A percentile compares a stretch with the other conserved stretches of the same genome.
Conservation (phyloP, 2,113 vertebrate species). For the Anarrhichthys ocellatus region DNA sequence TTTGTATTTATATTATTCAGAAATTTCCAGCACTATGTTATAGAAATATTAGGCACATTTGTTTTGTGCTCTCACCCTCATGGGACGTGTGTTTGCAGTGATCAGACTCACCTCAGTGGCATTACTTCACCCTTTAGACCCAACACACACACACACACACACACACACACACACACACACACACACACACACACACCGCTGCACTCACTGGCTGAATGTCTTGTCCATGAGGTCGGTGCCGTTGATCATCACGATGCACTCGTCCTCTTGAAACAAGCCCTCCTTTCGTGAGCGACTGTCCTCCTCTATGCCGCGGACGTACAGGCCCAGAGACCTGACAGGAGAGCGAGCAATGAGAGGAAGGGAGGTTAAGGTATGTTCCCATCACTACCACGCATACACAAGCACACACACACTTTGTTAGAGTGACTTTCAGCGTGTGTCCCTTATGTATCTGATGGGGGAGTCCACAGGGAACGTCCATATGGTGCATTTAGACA, state of each 20-base stretch:
- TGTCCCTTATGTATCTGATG: background rate
- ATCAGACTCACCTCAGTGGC: background rate
- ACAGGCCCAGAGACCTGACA: conserved; percentile 90
- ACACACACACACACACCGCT: background rate
- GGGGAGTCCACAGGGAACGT: background rate
- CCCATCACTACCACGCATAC: background rate
- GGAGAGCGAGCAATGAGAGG: background rate
- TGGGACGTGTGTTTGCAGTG: background rate
- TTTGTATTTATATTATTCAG: background rate
- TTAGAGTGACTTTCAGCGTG: background rate
- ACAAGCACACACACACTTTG: background rate
- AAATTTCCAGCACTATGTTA: background rate
- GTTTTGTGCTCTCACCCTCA: background rate
- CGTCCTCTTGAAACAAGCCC: conserved; percentile 91
- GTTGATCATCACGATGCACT: conserved; percentile 96
- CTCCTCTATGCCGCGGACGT: conserved; percentile 93
- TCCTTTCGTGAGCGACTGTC: conserved; percentile 92
- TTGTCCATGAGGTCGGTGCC: conserved; percentile 90
- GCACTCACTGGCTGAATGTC: conserved; percentile 94
- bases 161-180: background rate
- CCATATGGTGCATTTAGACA: conserved; percentile 20
- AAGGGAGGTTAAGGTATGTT: background rate
- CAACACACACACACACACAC: background rate
- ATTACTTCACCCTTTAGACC: background rate
- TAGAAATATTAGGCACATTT: background rate